These are phyloP conservation scores for Anagyrus pseudococci DNA, from an alignment of 2,888 invertebrate species.

Conservation along the genomic window DNA sequence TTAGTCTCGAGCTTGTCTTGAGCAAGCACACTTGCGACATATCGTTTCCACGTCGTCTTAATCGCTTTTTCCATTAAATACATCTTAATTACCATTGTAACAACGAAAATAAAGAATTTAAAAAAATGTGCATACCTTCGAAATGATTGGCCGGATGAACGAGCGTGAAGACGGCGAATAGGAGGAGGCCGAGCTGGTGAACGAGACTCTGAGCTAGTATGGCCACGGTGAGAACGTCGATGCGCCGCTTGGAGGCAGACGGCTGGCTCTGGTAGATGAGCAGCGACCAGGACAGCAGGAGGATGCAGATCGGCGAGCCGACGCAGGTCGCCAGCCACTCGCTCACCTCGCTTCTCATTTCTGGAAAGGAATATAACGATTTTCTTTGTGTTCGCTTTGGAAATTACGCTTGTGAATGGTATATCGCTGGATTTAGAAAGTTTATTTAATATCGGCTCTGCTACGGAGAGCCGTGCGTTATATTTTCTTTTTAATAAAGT, in stretches of 20 bases:
- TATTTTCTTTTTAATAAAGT: too few relatives aligned
- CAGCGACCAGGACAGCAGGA: conserved; percentile 61
- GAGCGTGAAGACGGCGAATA: conserved; percentile 58
- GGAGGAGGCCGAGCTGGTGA: conserved; percentile 58
- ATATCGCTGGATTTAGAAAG: too few relatives aligned
- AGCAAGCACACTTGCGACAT: too few relatives aligned
- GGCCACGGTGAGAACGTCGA: conserved; percentile 63
- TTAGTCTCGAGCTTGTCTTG: too few relatives aligned
- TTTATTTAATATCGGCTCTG: too few relatives aligned
- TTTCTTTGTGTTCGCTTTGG: neutral
- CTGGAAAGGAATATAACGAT: conserved; percentile 11
- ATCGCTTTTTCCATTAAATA: too few relatives aligned
- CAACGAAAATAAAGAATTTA: too few relatives aligned
- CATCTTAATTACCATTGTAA: too few relatives aligned
- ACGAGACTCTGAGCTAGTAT: conserved; percentile 59
- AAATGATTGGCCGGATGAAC: conserved; percentile 59
- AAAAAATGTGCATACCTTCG: too few relatives aligned
- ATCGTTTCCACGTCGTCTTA: too few relatives aligned
- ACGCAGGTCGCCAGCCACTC: conserved; percentile 63
- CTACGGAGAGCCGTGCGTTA: too few relatives aligned
- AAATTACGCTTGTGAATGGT: too few relatives aligned
- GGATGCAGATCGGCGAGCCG: conserved; percentile 61
- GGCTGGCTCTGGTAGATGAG: conserved; percentile 63
- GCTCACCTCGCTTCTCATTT: conserved; percentile 60
- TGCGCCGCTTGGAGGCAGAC: conserved; percentile 58